Evolutionary conservation across 2,113 vertebrate species (phyloP), one percentile per base, ranked within the genome.

Genomic region (Lucifuga dentata): DNA sequence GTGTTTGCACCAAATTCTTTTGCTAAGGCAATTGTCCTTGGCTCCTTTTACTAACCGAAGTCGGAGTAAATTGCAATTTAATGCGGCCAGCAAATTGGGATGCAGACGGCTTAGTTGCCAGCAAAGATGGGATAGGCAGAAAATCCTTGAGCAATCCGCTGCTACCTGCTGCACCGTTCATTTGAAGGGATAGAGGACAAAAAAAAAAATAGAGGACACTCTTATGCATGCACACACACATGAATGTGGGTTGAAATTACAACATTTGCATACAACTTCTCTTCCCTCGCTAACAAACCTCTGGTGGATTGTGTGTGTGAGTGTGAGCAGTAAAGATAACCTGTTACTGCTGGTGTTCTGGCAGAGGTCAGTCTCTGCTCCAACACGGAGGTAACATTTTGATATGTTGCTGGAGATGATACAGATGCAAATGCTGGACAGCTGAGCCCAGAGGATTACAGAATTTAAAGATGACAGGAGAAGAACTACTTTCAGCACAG

Each of bases 31-130:
- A 88, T 87, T 84, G 81, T 86, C 79, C 85, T 90, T 85, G 79
- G 79, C 73, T 73, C 41, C 33, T 81, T 82, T 73, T 76, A 78
- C 73, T 75, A 70, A 83, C 80, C 69, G 70, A 82, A 86, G 78
- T 72, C 72, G 58, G 61, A 80, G 71, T 76, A 86, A 81, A 90
- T 77, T 81, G 73, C 66, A 72, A 64, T 85, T 89, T 87, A 87
- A 90, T 87, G 80, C 29, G 10, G 68, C 84, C 75, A 19, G 66
- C 68, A 71, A 83, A 90, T 91, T 91, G 88, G 70, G 84, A 91
- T 86, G 83, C 85, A 82, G 78, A 74, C 45, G 50, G 73, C 83
- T 85, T 77, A 79, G 81, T 69, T 83, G 52, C 75, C 65, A 68
- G 73, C 55, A 61, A 70, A 69, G 76, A 65, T 40, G 17, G 43